phyloP scores from a whole-genome alignment of 92 coral and sea anemone genomes.

The Actinernus sp. region DNA sequence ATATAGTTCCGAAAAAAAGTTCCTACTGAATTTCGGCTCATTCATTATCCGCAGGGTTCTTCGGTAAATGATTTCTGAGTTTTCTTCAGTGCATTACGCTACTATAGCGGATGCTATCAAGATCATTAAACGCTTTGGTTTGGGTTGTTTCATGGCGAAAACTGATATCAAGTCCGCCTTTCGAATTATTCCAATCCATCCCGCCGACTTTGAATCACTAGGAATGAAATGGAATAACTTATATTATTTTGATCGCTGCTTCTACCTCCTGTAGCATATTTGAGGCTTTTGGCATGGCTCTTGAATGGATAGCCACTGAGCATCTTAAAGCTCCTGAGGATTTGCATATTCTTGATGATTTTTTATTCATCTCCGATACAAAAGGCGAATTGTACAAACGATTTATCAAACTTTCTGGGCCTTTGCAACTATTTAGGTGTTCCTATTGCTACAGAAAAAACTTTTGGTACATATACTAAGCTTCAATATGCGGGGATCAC shows the following conservation, averaged over 20 bases:
- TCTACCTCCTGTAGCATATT: not conserved
- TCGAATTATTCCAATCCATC: conserved; percentile 40
- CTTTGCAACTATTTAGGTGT: not conserved
- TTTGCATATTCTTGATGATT: not conserved
- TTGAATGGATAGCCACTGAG: not conserved
- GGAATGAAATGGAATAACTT: no score
- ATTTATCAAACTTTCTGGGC: not conserved
- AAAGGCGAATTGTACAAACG: not conserved
- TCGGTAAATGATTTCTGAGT: conserved; percentile 25
- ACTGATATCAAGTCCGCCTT: conserved; percentile 45
- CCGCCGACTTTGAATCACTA: conserved; percentile 32
- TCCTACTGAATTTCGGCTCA: not conserved
- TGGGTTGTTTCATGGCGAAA: conserved; percentile 14
- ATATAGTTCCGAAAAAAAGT: conserved; percentile 3
- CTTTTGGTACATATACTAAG: no score
- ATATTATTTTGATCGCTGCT: conserved; percentile 48
- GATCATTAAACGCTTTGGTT: not conserved
- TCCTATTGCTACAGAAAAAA: not conserved
- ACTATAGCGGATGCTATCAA: conserved; percentile 3
- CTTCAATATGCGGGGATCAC: no score
- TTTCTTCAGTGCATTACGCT: conserved; percentile 8
- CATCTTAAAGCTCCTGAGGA: not conserved
- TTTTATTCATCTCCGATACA: not conserved
- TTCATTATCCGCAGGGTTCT: conserved; percentile 1
- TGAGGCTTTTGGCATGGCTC: not conserved